phyloP scores from a whole-genome alignment of 2,888 invertebrate genomes.

The Lordiphosa fenestrarum region DNA sequence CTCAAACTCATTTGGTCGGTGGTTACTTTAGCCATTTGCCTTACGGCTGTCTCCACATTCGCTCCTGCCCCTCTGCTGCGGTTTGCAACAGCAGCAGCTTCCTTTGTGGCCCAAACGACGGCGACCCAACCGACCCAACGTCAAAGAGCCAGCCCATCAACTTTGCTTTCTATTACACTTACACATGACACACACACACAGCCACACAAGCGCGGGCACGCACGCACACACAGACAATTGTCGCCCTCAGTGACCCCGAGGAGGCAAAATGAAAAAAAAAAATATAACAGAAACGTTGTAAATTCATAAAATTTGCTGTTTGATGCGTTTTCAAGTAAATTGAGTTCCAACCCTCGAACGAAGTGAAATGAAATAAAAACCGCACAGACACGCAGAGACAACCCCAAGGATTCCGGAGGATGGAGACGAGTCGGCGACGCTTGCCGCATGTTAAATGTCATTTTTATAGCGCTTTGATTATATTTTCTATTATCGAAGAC shows the following conservation, averaged over 20 bases:
- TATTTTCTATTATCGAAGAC: constrained; percentile 75
- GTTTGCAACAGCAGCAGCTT: constrained; percentile 40
- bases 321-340: constrained; percentile 75
- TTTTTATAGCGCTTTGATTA: constrained; percentile 75
- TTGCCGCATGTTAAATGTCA: constrained; percentile 73
- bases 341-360: constrained; percentile 73
- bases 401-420: constrained; percentile 20
- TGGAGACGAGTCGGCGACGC: constrained; percentile 68
- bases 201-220: constrained; percentile 19
- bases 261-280: constrained; percentile 2
- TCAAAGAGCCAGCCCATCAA: constrained; percentile 58
- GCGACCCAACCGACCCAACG: constrained; percentile 23
- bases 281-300: constrained; percentile 62
- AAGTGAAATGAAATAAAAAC: constrained; percentile 73
- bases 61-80: constrained; percentile 11
- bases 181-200: constrained; percentile 62
- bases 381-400: constrained; percentile 40
- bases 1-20: constrained; percentile 70
- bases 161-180: constrained; percentile 73
- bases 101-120: constrained; percentile 41
- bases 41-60: constrained; percentile 49
- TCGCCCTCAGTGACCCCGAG: constrained; percentile 65
- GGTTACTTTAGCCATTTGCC: constrained; percentile 71
- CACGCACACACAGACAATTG: constrained; percentile 54
- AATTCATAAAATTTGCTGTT: constrained; percentile 75